phyloP scores from a whole-genome alignment of 2,113 vertebrate genomes.

The Lontra canadensis region DNA sequence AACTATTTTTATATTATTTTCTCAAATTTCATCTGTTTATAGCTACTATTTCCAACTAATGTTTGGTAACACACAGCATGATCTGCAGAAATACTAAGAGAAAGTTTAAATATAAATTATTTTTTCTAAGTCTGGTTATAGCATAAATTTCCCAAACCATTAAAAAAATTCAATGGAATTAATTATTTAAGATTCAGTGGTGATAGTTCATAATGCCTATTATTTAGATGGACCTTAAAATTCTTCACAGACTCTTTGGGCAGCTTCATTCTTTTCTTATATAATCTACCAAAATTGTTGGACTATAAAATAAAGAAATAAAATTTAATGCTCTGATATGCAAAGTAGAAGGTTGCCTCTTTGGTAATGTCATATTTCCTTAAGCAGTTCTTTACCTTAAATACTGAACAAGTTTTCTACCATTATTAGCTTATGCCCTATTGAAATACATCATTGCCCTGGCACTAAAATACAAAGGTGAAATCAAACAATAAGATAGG shows the following conservation, averaged over 20 bases:
- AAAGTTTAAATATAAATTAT: slow-evolving; percentile 50
- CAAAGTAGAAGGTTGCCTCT: neutral
- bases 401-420: neutral
- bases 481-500: neutral
- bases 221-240: neutral
- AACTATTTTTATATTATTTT: slow-evolving; percentile 56
- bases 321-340: neutral
- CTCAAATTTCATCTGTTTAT: slow-evolving; percentile 49
- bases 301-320: neutral
- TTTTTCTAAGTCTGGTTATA: slow-evolving; percentile 1
- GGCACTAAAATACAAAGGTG: neutral
- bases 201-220: neutral
- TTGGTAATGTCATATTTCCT: neutral
- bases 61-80: slow-evolving; percentile 21
- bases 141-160: neutral
- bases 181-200: neutral
- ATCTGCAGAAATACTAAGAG: slow-evolving; percentile 34
- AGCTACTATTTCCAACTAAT: slow-evolving; percentile 58
- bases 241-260: neutral
- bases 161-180: slow-evolving; percentile 65
- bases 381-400: slow-evolving; percentile 11
- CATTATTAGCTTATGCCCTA: neutral
- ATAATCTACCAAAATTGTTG: neutral
- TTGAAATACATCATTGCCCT: neutral
- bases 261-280: neutral